A percentile compares a stretch with the other conserved stretches of the same genome.
These are phyloP conservation scores for Diplodus puntazzo DNA, from an alignment of 2,797 vertebrate species.

Conservation along the genomic window DNA sequence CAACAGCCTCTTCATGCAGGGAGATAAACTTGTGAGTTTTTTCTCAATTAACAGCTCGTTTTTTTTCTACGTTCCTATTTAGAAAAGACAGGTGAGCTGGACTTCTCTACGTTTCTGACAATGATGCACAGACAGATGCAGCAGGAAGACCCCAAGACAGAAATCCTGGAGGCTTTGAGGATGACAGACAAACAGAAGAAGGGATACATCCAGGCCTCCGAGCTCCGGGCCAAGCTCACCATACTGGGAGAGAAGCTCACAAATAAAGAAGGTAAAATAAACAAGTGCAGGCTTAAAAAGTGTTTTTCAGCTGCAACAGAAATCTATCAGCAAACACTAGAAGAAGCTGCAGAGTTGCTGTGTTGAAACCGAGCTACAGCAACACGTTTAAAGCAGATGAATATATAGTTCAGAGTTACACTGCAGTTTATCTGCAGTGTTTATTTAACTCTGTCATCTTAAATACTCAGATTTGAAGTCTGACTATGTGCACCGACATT, in stretches of 20 bases:
- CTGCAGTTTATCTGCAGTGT: background rate
- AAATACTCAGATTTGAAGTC: no score
- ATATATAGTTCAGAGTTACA: background rate
- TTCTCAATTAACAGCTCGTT: background rate
- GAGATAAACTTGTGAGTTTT: background rate
- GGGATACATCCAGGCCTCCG: conserved; percentile 87
- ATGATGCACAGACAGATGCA: conserved; percentile 95
- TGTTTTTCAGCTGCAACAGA: background rate
- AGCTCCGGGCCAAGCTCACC: conserved; percentile 93
- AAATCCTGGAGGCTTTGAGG: conserved; percentile 93
- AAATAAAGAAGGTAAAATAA: conserved; percentile 89
- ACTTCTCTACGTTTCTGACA: conserved; percentile 95
- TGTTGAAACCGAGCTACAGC: background rate
- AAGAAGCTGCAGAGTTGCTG: background rate
- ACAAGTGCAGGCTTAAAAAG: background rate
- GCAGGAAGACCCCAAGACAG: conserved; percentile 92
- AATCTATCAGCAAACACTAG: background rate
- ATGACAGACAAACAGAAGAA: conserved; percentile 94
- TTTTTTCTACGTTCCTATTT: background rate
- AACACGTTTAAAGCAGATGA: no score
- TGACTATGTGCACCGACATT: no score
- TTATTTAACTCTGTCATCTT: background rate
- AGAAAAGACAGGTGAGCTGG: conserved; percentile 90
- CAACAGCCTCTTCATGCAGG: no score
- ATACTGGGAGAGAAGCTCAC: conserved; percentile 93